A percentile compares a stretch with the other conserved stretches of the same genome.
Evolutionary conservation across 2,888 invertebrate genomes (phyloP).

Genomic region (Penaeus monodon): DNA sequence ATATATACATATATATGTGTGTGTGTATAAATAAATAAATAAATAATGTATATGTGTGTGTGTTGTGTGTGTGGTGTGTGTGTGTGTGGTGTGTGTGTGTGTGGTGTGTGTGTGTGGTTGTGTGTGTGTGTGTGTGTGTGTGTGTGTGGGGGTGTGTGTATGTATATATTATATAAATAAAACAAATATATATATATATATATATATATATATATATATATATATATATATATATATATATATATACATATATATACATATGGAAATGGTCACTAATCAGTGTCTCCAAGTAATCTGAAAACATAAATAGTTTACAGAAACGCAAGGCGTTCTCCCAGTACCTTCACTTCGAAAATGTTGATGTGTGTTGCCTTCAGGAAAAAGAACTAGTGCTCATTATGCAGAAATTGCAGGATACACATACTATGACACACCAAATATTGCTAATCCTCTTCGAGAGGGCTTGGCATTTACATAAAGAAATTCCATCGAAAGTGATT

Average conservation of each 20-base stretch:
- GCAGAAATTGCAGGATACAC: not conserved
- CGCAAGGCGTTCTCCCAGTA: too few relatives aligned
- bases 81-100: not conserved
- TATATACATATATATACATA: not conserved
- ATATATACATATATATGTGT: slow-evolving; percentile 13
- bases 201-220: slow-evolving; percentile 21
- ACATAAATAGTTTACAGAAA: too few relatives aligned
- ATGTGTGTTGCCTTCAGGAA: not conserved
- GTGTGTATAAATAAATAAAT: not conserved
- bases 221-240: not conserved
- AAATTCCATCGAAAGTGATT: too few relatives aligned
- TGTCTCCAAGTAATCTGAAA: not conserved
- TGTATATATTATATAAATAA: too few relatives aligned
- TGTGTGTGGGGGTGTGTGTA: not conserved
- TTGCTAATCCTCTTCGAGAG: too few relatives aligned
- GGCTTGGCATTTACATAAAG: too few relatives aligned
- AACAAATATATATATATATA: slow-evolving; percentile 23
- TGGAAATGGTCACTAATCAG: not conserved
- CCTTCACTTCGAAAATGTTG: not conserved
- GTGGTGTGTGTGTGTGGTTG: too few relatives aligned
- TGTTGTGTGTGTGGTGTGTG: too few relatives aligned
- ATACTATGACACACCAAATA: too few relatives aligned
- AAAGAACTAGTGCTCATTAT: not conserved
- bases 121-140: too few relatives aligned
- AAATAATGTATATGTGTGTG: not conserved